Conservation (phyloP, 2,113 vertebrate genomes). For the Pelobates fuscus region DNA sequence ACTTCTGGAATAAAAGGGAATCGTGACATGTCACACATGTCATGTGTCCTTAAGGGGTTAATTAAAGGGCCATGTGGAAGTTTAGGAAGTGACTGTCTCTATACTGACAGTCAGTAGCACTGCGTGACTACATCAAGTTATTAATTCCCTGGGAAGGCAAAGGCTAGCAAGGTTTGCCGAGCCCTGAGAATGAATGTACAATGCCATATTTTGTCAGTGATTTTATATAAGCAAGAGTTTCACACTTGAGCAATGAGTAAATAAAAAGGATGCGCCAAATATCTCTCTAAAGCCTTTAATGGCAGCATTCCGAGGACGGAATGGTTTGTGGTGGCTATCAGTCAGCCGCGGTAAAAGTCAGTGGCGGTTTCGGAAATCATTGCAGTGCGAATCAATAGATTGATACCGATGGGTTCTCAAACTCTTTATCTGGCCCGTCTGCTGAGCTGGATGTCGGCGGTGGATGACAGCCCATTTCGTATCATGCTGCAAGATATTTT, state of each 20-base stretch:
- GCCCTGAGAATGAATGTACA: conserved; percentile 41
- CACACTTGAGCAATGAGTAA: background rate
- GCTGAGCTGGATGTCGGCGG: conserved; percentile 2
- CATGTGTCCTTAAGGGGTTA: no score
- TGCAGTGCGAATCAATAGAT: conserved; percentile 32
- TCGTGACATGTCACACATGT: conserved; percentile 43
- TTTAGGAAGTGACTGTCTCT: conserved; percentile 42
- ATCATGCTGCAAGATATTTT: conserved; percentile 21
- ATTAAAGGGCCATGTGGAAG: conserved; percentile 38
- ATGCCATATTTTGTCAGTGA: conserved; percentile 8
- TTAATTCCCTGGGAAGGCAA: conserved; percentile 36
- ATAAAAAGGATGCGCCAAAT: background rate
- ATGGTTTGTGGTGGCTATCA: background rate
- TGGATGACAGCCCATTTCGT: conserved; percentile 7
- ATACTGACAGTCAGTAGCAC: conserved; percentile 46
- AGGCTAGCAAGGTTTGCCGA: conserved; percentile 30
- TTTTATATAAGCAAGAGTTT: conserved; percentile 10
- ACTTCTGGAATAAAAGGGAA: no score
- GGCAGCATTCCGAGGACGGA: conserved; percentile 11
- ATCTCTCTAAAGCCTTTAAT: conserved; percentile 14
- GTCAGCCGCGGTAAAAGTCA: conserved; percentile 8
- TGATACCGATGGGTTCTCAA: conserved; percentile 20
- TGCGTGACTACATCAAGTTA: conserved; percentile 47
- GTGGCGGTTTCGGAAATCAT: conserved; percentile 19
- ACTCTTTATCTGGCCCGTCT: conserved; percentile 33